Percentiles rank a stretch among this genome's conserved stretches.
Conservation (phyloP, 2,888 invertebrate genomes). For the Acleris laterana region DNA sequence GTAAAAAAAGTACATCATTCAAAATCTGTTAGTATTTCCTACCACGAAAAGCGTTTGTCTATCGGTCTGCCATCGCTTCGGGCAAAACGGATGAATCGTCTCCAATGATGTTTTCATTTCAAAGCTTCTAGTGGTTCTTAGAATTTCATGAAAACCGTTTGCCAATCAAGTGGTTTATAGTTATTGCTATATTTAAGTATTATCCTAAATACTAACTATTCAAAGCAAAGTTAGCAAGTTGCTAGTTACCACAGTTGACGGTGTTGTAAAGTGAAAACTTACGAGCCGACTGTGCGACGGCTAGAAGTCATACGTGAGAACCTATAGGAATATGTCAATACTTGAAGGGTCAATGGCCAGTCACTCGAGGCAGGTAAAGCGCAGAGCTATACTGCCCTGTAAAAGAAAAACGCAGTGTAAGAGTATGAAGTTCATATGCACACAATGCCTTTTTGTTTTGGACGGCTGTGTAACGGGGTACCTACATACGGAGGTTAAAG, state of each 20-base stretch:
- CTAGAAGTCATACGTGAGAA: slow-evolving; percentile 77
- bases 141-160: too few species aligned
- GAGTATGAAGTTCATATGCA: too few species aligned
- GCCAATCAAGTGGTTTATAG: too few species aligned
- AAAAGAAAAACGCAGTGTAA: too few species aligned
- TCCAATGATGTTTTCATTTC: too few species aligned
- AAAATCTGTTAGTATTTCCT: too few species aligned
- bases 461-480: slow-evolving; percentile 56
- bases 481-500: slow-evolving; percentile 24
- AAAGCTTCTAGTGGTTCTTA: too few species aligned
- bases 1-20: too few species aligned
- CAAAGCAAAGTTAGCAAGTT: slow-evolving; percentile 41
- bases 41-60: too few species aligned
- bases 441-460: too few species aligned
- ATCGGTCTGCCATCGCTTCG: too few species aligned
- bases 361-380: slow-evolving; percentile 68
- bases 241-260: slow-evolving; percentile 45
- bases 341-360: slow-evolving; percentile 82
- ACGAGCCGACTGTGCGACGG: slow-evolving; percentile 54
- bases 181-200: background rate
- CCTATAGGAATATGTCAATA: slow-evolving; percentile 84
- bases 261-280: slow-evolving; percentile 57
- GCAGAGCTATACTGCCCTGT: slow-evolving; percentile 48
- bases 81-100: too few species aligned
- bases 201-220: slow-evolving; percentile 37